phyloP scores from a whole-genome alignment of 2,113 vertebrate species.

The Emydocephalus ijimae region DNA sequence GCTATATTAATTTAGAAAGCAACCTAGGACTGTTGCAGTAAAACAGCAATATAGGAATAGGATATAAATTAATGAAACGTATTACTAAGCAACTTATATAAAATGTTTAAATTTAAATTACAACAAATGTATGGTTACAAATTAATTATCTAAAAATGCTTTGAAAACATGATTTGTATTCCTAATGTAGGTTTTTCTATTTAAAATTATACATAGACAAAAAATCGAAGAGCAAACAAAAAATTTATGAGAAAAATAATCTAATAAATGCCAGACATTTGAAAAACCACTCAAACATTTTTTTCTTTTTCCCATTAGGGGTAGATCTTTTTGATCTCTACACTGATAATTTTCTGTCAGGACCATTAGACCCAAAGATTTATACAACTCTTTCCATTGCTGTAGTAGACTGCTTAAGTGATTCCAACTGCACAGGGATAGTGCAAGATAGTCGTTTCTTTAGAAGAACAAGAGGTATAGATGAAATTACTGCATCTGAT shows the following conservation, averaged over 20 bases:
- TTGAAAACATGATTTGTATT: background rate
- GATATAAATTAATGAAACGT: background rate
- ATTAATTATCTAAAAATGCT: background rate
- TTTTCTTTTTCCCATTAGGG: background rate
- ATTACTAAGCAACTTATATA: background rate
- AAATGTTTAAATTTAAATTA: background rate
- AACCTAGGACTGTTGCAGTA: background rate
- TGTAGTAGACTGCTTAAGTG: conserved; percentile 7
- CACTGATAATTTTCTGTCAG: conserved; percentile 5
- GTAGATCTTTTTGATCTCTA: conserved; percentile 25
- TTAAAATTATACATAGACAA: background rate
- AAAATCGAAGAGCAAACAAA: background rate
- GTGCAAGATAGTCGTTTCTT: conserved; percentile 12
- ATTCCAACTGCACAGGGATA: conserved; percentile 22
- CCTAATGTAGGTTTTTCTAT: background rate
- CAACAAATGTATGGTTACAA: background rate
- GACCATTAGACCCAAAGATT: conserved; percentile 10
- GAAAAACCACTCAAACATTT: background rate
- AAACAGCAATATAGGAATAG: background rate
- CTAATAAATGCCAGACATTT: background rate
- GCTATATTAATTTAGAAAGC: background rate
- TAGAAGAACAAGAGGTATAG: conserved; percentile 23
- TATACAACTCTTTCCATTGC: background rate
- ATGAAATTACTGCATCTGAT: conserved; percentile 4
- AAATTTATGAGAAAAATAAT: background rate